A percentile compares a stretch with the other conserved stretches of the same genome.
Conservation (phyloP, 2,888 invertebrate species). For the Junonia oenone region DNA sequence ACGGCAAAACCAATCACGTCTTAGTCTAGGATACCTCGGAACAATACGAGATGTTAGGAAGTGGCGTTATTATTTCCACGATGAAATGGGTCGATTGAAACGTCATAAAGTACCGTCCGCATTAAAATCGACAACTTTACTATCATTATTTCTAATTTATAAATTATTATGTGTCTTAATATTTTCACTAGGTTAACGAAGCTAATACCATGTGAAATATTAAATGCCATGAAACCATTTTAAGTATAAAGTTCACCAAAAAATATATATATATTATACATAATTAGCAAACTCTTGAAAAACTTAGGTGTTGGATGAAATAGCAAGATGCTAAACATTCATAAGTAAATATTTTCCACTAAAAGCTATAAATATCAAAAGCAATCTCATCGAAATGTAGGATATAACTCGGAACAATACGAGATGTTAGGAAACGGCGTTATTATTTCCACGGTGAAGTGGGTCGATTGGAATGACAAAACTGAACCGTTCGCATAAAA, state of each 20-base stretch:
- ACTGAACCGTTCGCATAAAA: neutral
- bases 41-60: conserved; percentile 11
- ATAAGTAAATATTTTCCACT: too few relatives aligned
- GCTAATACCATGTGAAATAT: too few relatives aligned
- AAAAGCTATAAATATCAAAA: neutral
- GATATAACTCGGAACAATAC: neutral
- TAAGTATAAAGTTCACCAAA: too few relatives aligned
- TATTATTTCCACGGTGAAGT: conserved; percentile 8
- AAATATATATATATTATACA: neutral
- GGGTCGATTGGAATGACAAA: conserved; percentile 4
- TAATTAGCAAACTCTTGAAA: too few relatives aligned
- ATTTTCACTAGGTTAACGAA: too few relatives aligned
- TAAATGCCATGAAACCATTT: too few relatives aligned
- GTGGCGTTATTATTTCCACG: conserved; percentile 6
- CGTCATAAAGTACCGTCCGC: conserved; percentile 1
- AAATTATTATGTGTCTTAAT: too few relatives aligned
- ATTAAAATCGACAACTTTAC: neutral
- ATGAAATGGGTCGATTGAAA: conserved; percentile 6
- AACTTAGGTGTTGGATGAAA: too few relatives aligned
- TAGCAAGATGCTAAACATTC: too few relatives aligned
- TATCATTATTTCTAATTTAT: too few relatives aligned
- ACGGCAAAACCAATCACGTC: neutral
- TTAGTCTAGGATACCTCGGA: neutral
- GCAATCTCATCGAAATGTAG: neutral
- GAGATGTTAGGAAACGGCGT: conserved; percentile 13